phyloP scores from a whole-genome alignment of 1,140 invertebrate species.

The Dysdera silvatica region DNA sequence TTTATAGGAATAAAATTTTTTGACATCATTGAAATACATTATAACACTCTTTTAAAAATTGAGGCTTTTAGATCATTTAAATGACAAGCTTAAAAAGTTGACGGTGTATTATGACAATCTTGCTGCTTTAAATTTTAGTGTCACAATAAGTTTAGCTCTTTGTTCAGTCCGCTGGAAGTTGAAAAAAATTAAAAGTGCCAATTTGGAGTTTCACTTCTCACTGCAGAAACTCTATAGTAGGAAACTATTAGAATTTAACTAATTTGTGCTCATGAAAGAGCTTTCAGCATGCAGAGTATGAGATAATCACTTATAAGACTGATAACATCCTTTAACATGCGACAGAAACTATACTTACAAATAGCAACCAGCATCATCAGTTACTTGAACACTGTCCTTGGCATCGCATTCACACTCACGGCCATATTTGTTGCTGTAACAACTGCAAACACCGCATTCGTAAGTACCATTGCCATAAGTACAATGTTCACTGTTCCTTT shows the following conservation, averaged over 20 bases:
- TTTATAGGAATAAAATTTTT: too few relatives aligned
- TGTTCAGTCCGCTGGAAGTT: too few relatives aligned
- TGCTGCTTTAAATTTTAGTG: too few relatives aligned
- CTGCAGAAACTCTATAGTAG: not conserved
- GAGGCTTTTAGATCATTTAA: too few relatives aligned
- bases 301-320: not conserved
- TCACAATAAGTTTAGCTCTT: too few relatives aligned
- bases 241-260: not conserved
- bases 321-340: not conserved
- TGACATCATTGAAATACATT: too few relatives aligned
- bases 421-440: constrained; percentile 67
- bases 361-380: constrained; percentile 30
- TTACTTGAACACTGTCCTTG: constrained; percentile 33
- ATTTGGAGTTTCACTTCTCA: not conserved
- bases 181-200: constrained; percentile 1
- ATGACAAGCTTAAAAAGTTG: too few relatives aligned
- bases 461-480: constrained; percentile 40
- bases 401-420: constrained; percentile 74
- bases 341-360: constrained; percentile 11
- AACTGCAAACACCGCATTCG: constrained; percentile 83
- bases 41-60: too few relatives aligned
- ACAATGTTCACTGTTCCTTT: constrained; percentile 28
- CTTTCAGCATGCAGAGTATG: too few relatives aligned
- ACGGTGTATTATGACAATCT: too few relatives aligned
- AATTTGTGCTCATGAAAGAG: not conserved